Percentiles rank a stretch among this genome's conserved stretches.
Evolutionary conservation across 1,140 invertebrate species (phyloP).

Genomic region (Argopecten irradians): DNA sequence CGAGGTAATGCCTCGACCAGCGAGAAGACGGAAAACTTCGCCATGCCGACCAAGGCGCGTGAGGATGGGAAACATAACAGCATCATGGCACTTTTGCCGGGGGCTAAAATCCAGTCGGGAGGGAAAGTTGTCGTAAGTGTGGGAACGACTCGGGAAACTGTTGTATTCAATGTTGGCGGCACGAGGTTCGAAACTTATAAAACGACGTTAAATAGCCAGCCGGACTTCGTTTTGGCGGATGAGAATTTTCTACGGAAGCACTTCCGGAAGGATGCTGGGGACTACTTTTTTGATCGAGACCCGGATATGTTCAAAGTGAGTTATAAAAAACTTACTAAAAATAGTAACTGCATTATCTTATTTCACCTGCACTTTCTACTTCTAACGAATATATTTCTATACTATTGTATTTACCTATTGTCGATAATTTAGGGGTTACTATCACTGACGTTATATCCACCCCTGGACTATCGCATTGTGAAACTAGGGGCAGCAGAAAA

Average conservation of each 20-base stretch:
- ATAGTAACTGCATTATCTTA: too few relatives aligned
- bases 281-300: slow-evolving; percentile 70
- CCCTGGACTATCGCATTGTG: too few relatives aligned
- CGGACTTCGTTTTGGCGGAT: slow-evolving; percentile 55
- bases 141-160: slow-evolving; percentile 42
- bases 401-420: not conserved
- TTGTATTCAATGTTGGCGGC: slow-evolving; percentile 65
- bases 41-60: not conserved
- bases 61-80: not conserved
- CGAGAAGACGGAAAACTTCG: not conserved
- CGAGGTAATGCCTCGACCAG: not conserved
- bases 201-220: slow-evolving; percentile 58
- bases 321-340: not conserved
- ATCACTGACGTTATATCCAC: slow-evolving; percentile 46
- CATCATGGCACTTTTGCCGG: slow-evolving; percentile 44
- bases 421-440: slow-evolving; percentile 50
- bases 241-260: slow-evolving; percentile 61
- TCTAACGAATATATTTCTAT: not conserved
- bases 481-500: too few relatives aligned
- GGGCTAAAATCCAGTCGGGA: slow-evolving; percentile 45
- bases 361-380: too few relatives aligned
- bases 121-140: slow-evolving; percentile 44
- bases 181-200: slow-evolving; percentile 64
- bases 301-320: slow-evolving; percentile 61
- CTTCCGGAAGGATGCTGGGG: slow-evolving; percentile 83